Base-by-base conservation (phyloP, 2,888 invertebrate species). In the Amiota mariae region DNA sequence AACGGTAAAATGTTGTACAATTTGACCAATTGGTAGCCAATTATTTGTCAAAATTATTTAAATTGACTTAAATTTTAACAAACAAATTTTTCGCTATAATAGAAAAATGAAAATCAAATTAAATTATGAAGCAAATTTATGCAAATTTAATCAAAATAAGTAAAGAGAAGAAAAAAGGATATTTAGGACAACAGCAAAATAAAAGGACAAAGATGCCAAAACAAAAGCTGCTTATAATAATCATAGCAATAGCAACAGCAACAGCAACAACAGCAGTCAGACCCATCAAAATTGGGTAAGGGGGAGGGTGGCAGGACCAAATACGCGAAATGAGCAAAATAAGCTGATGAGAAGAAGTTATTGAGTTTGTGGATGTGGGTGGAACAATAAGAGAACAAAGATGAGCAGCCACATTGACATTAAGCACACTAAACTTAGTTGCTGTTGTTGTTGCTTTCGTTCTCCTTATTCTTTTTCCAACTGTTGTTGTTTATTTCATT, bases 141-240 rank as follows among this genome's bases (percentile, higher is more conserved):
- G 84, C 83, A 84, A 82, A 82, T 82, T 82, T 82, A 82, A 82
- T 82, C 84, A 83, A 82, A 82, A 83, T 82, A 82, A 82, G 82
- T 77, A 78, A 54, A n/a, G 13, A 10, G 12, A 54, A 54, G 54
- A 12, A 54, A 12, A 54, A 54, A n/a, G 13, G 54, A 12, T n/a
- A n/a, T 54, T n/a, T 54, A n/a, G n/a, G n/a, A n/a, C 54, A 54
- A 54, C 54, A 54, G n/a, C 54, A 54, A 54, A n/a, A 3, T 54
- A 54, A 54, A 10, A n/a, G 10, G 54, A 12, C 13, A n/a, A 54
- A 12, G n/a, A n/a, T 12, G 54, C 54, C n/a, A 10, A 54, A 54
- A 54, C 8, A 54, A 54, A 54, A 54, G 54, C 54, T 54, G 54
- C 54, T 54, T 54, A 54, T 54, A 1, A 54, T 54, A 54, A 54